Base-by-base conservation (phyloP, 2,888 invertebrate genomes). In the Nezara viridula region DNA sequence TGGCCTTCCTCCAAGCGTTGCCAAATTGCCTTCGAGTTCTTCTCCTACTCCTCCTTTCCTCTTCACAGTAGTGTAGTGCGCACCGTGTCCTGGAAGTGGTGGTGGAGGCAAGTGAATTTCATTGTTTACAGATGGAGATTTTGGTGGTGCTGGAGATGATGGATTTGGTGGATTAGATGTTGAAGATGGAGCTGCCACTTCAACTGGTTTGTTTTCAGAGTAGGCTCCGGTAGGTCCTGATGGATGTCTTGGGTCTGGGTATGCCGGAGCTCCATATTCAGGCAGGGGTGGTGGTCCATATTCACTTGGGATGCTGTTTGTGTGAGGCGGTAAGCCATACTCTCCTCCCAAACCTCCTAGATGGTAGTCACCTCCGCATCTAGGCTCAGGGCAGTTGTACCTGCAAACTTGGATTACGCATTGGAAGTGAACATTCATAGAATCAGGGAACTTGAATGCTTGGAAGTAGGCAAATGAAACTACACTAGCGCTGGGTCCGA, bases 351-450 rank as follows among this genome's bases (percentile, higher is more conserved):
- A 87, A 37, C 89, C 89, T 37, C 90, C 90, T 2, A 90, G 89
- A 16, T 89, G 90, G 90, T 90, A 91, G 86, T 91, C 91, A 55
- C 90, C 90, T 32, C 91, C 91, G 86, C 91, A 91, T 66, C 91
- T 90, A 9, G 91, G 98, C 91, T 98, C 98, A 0, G 98, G 98
- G 92, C 98, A 98, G 92, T 97, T 96, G 92, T 97, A 97, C 91
- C 98, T 95, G 93, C 98, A 98, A 92, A 98, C 98, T 93, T 98
- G 98, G 91, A 98, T 98, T 50, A 98, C 98, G 92, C 98, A 98
- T 93, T 98, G 98, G 94, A 98, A 98, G 93, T 98, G 98, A 0
- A 98, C 98, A 92, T 98, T 98, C 98, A 98, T 98, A 0, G 98
- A 98, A 92, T 98, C 98, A 0, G 98, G 98, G 94, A 98, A 98